Conservation (phyloP, 2,888 invertebrate genomes). For the Papilio demoleus region DNA sequence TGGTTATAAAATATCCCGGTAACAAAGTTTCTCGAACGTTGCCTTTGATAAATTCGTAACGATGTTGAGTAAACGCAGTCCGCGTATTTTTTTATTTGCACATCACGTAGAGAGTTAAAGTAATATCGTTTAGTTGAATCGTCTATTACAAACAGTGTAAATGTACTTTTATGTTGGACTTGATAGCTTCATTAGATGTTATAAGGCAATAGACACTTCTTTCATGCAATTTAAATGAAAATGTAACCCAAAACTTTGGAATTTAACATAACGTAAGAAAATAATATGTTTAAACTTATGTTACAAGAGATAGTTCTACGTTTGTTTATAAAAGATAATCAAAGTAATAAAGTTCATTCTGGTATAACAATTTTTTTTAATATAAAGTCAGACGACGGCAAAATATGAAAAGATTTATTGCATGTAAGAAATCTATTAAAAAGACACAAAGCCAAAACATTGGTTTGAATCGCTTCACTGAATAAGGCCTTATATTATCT, state of each 20-base stretch:
- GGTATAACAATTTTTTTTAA: not conserved
- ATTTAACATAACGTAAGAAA: not conserved
- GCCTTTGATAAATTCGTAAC: constrained; percentile 40
- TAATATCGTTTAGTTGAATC: constrained; percentile 40
- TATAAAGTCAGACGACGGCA: not conserved
- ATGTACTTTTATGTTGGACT: constrained; percentile 35
- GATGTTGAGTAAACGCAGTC: constrained; percentile 37
- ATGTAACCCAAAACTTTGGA: constrained; percentile 11
- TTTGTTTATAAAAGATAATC: not conserved
- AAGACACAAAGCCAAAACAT: constrained; percentile 14
- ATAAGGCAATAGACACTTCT: constrained; percentile 21
- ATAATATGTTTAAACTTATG: not conserved
- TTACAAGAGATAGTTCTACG: not conserved
- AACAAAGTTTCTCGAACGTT: constrained; percentile 35
- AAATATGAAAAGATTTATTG: constrained; percentile 11
- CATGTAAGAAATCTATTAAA: constrained; percentile 19
- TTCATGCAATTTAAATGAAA: constrained; percentile 13
- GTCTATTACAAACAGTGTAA: constrained; percentile 40
- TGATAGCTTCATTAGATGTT: constrained; percentile 34
- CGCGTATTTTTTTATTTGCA: constrained; percentile 39
- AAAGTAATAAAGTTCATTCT: not conserved
- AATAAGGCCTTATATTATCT: constrained; percentile 25
- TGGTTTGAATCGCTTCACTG: constrained; percentile 25
- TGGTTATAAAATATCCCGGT: constrained; percentile 38
- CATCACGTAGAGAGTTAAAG: constrained; percentile 38